Evolutionary conservation across 2,888 invertebrate species (phyloP).

Genomic region (Tromatobia lineatoria): DNA sequence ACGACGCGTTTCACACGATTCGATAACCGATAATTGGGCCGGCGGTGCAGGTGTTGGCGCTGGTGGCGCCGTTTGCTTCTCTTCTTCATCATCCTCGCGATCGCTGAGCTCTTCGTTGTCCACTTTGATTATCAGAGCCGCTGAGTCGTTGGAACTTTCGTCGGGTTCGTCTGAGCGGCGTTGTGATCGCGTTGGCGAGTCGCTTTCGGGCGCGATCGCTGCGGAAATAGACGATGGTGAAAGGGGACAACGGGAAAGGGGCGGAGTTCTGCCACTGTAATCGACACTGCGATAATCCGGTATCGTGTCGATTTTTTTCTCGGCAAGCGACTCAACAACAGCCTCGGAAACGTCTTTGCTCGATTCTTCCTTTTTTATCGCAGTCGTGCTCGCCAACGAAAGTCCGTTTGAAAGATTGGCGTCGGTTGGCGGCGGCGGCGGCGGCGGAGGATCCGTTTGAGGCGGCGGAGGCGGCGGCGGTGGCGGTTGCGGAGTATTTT

Average conservation of each 20-base stretch:
- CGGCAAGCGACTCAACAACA: background rate
- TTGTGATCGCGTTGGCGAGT: background rate
- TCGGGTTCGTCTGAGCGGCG: constrained; percentile 81
- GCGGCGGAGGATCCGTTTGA: constrained; percentile 22
- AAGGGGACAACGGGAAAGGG: background rate
- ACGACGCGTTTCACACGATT: constrained; percentile 55
- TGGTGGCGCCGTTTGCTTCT: constrained; percentile 45
- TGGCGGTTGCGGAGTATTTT: constrained; percentile 28
- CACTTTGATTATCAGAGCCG: constrained; percentile 84
- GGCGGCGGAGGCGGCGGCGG: background rate
- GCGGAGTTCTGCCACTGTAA: background rate
- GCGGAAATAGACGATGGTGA: background rate
- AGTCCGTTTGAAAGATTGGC: constrained; percentile 82
- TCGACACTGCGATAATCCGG: background rate
- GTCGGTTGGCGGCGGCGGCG: constrained; percentile 66
- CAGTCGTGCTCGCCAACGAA: constrained; percentile 74
- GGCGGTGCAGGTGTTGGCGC: background rate
- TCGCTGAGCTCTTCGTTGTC: constrained; percentile 84
- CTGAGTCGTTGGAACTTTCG: constrained; percentile 85
- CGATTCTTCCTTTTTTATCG: constrained; percentile 37
- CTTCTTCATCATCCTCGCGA: constrained; percentile 80
- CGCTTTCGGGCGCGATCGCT: background rate
- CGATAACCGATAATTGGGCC: background rate
- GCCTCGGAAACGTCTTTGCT: background rate
- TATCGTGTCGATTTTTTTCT: background rate